Percentiles rank a stretch among this genome's conserved stretches.
phyloP scores from a whole-genome alignment of 2,113 vertebrate species.

The Piprites chloris region DNA sequence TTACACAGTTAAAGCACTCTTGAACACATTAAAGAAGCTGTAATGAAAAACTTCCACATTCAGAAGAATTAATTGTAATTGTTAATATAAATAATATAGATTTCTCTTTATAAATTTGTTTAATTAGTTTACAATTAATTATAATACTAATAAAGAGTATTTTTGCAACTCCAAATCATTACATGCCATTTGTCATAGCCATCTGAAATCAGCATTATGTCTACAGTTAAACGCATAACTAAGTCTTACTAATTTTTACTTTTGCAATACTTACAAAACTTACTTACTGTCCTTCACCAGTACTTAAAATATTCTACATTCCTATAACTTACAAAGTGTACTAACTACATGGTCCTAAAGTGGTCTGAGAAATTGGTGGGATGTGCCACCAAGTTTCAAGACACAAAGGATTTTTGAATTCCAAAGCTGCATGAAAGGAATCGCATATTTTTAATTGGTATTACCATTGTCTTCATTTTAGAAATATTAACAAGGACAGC shows the following conservation, averaged over 20 bases:
- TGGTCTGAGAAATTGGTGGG: neutral
- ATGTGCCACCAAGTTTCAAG: neutral
- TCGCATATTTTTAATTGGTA: neutral
- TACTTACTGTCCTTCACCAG: neutral
- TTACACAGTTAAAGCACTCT: neutral
- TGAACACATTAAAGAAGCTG: neutral
- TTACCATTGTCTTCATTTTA: neutral
- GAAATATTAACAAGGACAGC: constrained; percentile 7
- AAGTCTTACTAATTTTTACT: neutral
- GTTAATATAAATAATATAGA: neutral
- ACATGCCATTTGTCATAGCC: neutral
- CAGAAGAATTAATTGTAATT: neutral
- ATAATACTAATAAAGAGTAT: neutral
- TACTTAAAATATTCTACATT: neutral
- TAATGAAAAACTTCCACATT: neutral
- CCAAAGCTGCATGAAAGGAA: constrained; percentile 12
- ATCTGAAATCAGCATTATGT: neutral
- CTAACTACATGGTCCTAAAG: neutral
- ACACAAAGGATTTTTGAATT: neutral
- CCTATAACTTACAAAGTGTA: neutral
- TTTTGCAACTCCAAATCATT: neutral
- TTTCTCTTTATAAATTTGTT: neutral
- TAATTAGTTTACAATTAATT: neutral
- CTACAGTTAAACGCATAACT: neutral
- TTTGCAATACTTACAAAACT: neutral